Conservation (phyloP, 1,140 invertebrate species). For the Pentalonia nigronervosa region DNA sequence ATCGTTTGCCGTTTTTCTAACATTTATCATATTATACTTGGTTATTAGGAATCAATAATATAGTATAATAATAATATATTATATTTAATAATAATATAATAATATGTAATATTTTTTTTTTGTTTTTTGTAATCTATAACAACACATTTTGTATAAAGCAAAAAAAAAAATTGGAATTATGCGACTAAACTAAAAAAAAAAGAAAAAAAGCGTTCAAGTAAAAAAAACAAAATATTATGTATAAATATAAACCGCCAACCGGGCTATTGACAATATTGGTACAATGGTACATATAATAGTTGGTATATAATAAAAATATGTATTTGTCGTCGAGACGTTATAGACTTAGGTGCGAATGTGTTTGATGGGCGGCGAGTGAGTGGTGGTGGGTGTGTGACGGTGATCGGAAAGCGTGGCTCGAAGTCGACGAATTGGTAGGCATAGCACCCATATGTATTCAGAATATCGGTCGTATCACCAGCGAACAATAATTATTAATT, state of each 20-base stretch:
- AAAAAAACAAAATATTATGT: not conserved
- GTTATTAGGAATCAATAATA: slow-evolving; percentile 52
- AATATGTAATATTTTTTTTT: not conserved
- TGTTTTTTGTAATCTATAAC: slow-evolving; percentile 40
- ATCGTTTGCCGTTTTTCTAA: slow-evolving; percentile 27
- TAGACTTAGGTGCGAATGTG: not conserved
- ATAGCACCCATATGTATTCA: not conserved
- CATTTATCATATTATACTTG: slow-evolving; percentile 46
- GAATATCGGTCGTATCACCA: not conserved
- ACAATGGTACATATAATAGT: not conserved
- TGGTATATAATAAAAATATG: not conserved
- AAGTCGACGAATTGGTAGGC: not conserved
- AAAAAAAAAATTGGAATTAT: slow-evolving; percentile 48
- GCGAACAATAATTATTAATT: not conserved
- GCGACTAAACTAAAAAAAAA: slow-evolving; percentile 51
- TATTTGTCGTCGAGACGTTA: not conserved
- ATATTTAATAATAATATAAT: not conserved
- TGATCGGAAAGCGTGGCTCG: too few relatives aligned
- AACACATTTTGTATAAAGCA: slow-evolving; percentile 48
- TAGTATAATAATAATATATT: slow-evolving; percentile 32
- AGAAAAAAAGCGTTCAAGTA: not conserved
- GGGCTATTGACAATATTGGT: not conserved
- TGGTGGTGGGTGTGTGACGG: too few relatives aligned
- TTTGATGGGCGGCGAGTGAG: not conserved
- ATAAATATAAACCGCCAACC: slow-evolving; percentile 6